Evolutionary conservation across 1,140 invertebrate genomes (phyloP), one percentile per base, ranked within the genome.

Genomic region (Leptinotarsa undecemlineata): DNA sequence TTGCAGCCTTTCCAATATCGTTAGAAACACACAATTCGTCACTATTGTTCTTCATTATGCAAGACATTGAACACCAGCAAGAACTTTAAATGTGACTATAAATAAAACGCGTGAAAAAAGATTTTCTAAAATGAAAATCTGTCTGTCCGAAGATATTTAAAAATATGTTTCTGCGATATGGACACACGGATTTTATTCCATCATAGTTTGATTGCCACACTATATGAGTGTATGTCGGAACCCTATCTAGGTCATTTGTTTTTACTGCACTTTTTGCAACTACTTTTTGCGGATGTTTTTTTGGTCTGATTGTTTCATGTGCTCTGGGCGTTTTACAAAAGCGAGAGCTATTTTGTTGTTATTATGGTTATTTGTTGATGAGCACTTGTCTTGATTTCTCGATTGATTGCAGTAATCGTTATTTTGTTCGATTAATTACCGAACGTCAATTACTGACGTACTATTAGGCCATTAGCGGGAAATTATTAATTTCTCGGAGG

Each of bases 291-390:
- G 64, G 64, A 67, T 42, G 64, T 67, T 67, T 67, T 63, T 67
- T 67, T 67, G 64, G 64, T 67, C 64, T 67, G 64, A 67, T 67
- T 67, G 64, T 67, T 67, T 67, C 26, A 42, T 42, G 64, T 42
- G 64, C 0, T 26, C n/a, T 13, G n/a, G n/a, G 14, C 51, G n/a
- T 57, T 57, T 57, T 19, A 6, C n/a, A 19, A 57, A 57, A 57
- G 51, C 51, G 51, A 57, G 51, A 57, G 51, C n/a, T 57, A 14
- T 15, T 42, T 57, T 14, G 17, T 17, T 57, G 14, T 57, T 57
- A 57, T 57, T 57, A 57, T 57, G 51, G 51, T 42, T 42, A 19
- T 57, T 57, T 57, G 51, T 19, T n/a, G 51, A 17, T 15, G 51
- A 42, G 8, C 33, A 42, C 51, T 57, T 15, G 51, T 57, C 51